Conservation (phyloP, 2,888 invertebrate species). For the Drosophila nigricruria region DNA sequence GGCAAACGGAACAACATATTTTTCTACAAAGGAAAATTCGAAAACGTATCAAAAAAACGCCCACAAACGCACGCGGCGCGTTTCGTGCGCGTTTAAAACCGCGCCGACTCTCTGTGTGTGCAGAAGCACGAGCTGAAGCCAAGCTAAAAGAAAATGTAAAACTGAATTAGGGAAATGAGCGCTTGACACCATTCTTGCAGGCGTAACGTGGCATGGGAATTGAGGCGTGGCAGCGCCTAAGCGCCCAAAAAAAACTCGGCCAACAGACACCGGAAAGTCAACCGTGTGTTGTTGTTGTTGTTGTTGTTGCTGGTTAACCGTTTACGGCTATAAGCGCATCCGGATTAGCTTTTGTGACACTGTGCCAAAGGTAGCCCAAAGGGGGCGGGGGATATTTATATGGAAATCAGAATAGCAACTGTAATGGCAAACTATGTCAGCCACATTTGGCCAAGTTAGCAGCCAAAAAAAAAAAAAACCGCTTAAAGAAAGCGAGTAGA, state of each 20-base stretch:
- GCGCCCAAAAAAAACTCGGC: slow-evolving; percentile 34
- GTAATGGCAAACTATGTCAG: slow-evolving; percentile 38
- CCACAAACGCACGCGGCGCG: slow-evolving; percentile 32
- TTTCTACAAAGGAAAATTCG: slow-evolving; percentile 27
- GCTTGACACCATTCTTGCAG: slow-evolving; percentile 68
- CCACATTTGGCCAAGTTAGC: slow-evolving; percentile 53
- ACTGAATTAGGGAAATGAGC: slow-evolving; percentile 78
- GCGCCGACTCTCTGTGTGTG: slow-evolving; percentile 24
- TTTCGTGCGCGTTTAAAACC: slow-evolving; percentile 38
- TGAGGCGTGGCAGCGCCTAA: slow-evolving; percentile 12
- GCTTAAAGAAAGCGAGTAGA: slow-evolving; percentile 43
- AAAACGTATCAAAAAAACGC: slow-evolving; percentile 19
- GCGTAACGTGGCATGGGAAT: slow-evolving; percentile 24
- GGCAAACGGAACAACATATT: slow-evolving; percentile 26
- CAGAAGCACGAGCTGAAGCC: slow-evolving; percentile 2
- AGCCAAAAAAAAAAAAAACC: slow-evolving; percentile 24
- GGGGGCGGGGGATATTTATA: slow-evolving; percentile 1
- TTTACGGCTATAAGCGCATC: slow-evolving; percentile 73
- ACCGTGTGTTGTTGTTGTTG: slow-evolving; percentile 28
- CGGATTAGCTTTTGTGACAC: slow-evolving; percentile 59
- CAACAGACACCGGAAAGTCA: slow-evolving; percentile 62
- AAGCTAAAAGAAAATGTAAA: slow-evolving; percentile 46
- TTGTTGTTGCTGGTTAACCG: slow-evolving; percentile 51
- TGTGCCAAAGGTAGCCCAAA: background rate
- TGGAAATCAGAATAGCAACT: slow-evolving; percentile 48